These are phyloP conservation scores for Eurystomus glaucurus DNA, from an alignment of 2,797 vertebrate species.

Conservation along the genomic window DNA sequence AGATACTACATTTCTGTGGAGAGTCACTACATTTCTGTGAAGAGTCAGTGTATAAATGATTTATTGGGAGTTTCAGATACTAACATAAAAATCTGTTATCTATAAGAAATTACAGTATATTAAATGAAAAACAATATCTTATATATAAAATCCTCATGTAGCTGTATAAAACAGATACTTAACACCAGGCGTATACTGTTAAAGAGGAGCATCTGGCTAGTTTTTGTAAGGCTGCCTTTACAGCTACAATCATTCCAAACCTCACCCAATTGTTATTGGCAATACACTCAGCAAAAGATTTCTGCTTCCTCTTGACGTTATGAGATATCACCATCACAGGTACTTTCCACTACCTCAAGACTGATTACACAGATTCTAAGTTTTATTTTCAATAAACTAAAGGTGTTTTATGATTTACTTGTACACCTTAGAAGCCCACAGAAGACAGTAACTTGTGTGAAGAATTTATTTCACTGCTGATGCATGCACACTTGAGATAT, in stretches of 20 bases:
- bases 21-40: neutral
- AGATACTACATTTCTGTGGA: neutral
- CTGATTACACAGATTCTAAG: neutral
- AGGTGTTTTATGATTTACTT: neutral
- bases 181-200: neutral
- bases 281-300: neutral
- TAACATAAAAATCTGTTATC: neutral
- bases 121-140: neutral
- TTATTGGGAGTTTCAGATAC: neutral
- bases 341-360: neutral
- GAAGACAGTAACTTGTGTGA: neutral
- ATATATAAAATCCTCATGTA: neutral
- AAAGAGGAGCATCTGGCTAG: neutral
- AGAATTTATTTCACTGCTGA: neutral
- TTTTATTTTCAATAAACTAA: constrained; percentile 13
- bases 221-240: neutral
- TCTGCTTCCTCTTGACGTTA: neutral
- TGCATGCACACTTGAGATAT: neutral
- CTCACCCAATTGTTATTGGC: neutral
- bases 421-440: neutral
- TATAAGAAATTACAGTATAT: neutral
- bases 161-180: neutral
- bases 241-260: neutral
- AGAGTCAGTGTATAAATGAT: neutral
- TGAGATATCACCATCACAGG: neutral